Conservation (phyloP, 2,888 invertebrate genomes). For the Auanema sp. region DNA sequence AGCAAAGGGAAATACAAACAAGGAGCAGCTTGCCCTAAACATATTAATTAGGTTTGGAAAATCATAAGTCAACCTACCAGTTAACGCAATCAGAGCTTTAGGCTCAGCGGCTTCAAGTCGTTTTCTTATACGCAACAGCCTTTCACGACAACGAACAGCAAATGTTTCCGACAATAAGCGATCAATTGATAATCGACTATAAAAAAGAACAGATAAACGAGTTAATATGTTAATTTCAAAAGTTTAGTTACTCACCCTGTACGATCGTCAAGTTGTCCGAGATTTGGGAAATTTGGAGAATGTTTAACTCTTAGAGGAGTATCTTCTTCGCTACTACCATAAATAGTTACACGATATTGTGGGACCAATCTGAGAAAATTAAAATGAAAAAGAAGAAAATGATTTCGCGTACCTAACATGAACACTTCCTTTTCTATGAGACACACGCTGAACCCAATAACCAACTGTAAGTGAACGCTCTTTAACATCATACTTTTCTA, state of each 20-base stretch:
- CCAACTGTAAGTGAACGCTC: slow-evolving; percentile 47
- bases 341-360: slow-evolving; percentile 49
- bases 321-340: slow-evolving; percentile 11
- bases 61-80: slow-evolving; percentile 18
- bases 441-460: slow-evolving; percentile 54
- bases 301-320: slow-evolving; percentile 50
- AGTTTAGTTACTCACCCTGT: slow-evolving; percentile 28
- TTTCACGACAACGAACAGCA: slow-evolving; percentile 47
- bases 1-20: slow-evolving; percentile 45
- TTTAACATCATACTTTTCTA: slow-evolving; percentile 52
- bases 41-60: neutral
- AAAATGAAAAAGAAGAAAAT: neutral
- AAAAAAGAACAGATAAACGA: slow-evolving; percentile 6
- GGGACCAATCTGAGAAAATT: slow-evolving; percentile 34
- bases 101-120: slow-evolving; percentile 47
- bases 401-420: slow-evolving; percentile 25
- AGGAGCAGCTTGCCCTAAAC: slow-evolving; percentile 46
- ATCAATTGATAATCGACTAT: slow-evolving; percentile 49
- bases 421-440: slow-evolving; percentile 30
- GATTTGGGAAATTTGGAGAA: slow-evolving; percentile 38
- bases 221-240: neutral
- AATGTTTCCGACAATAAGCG: slow-evolving; percentile 50
- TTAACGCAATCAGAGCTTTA: slow-evolving; percentile 21
- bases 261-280: slow-evolving; percentile 45
- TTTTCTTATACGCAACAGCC: slow-evolving; percentile 46